A percentile compares a stretch with the other conserved stretches of the same genome.
Evolutionary conservation across 2,888 invertebrate genomes (phyloP).

Genomic region (Drosophila peninsularis): DNA sequence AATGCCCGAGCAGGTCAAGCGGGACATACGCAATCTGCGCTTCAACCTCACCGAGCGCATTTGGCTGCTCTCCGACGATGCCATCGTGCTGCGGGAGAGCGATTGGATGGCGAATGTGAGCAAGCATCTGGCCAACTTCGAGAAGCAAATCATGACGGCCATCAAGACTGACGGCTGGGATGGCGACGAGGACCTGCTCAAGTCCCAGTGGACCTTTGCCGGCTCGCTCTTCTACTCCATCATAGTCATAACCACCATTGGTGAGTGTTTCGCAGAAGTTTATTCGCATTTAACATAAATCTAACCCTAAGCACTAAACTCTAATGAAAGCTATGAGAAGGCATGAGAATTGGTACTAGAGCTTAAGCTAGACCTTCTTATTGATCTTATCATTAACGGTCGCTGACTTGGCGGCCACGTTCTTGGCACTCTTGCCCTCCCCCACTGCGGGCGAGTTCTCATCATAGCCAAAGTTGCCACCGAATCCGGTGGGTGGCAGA

Average conservation of each 20-base stretch:
- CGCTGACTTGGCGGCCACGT: slow-evolving; percentile 32
- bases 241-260: slow-evolving; percentile 97
- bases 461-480: slow-evolving; percentile 64
- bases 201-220: slow-evolving; percentile 93
- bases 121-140: slow-evolving; percentile 87
- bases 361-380: slow-evolving; percentile 58
- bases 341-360: background rate
- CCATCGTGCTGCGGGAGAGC: slow-evolving; percentile 87
- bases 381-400: slow-evolving; percentile 71
- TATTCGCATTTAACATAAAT: too few relatives aligned
- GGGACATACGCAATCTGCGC: slow-evolving; percentile 89
- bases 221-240: slow-evolving; percentile 97
- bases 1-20: slow-evolving; percentile 88
- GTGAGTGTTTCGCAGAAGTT: too few relatives aligned
- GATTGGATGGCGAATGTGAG: slow-evolving; percentile 93
- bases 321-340: slow-evolving; percentile 23
- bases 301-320: slow-evolving; percentile 52
- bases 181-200: slow-evolving; percentile 88
- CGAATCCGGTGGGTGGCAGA: slow-evolving; percentile 38
- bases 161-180: slow-evolving; percentile 97
- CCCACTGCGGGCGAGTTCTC: slow-evolving; percentile 54
- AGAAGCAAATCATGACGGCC: slow-evolving; percentile 90
- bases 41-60: slow-evolving; percentile 91
- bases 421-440: slow-evolving; percentile 74
- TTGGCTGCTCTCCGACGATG: slow-evolving; percentile 88